Percentiles rank a stretch among this genome's conserved stretches.
phyloP scores from a whole-genome alignment of 1,140 invertebrate species.

The Drosophila serrata region DNA sequence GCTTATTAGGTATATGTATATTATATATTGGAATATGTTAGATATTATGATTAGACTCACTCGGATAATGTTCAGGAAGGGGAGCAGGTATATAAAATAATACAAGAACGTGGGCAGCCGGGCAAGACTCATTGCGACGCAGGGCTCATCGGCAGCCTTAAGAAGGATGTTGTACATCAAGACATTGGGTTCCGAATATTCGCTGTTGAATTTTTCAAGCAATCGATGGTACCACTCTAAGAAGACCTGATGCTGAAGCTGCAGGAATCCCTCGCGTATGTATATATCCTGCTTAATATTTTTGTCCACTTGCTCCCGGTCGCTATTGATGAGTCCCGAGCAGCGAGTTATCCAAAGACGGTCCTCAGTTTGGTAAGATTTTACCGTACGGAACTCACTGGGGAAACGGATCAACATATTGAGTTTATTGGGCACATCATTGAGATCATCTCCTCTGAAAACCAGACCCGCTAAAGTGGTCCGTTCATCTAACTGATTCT shows the following conservation, averaged over 20 bases:
- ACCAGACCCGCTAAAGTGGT: conserved; percentile 58
- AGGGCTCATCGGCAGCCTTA: conserved; percentile 34
- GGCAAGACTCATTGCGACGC: conserved; percentile 26
- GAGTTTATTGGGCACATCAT: conserved; percentile 24
- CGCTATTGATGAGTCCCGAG: conserved; percentile 49
- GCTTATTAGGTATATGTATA: too few relatives aligned
- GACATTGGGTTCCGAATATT: conserved; percentile 28
- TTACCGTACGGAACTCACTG: conserved; percentile 66
- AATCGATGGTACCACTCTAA: conserved; percentile 48
- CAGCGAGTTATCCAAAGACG: conserved; percentile 71
- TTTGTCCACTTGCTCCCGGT: conserved; percentile 46
- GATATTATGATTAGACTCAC: conserved; percentile 34
- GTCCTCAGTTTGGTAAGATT: conserved; percentile 58
- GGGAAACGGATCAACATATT: conserved; percentile 64
- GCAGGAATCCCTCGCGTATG: conserved; percentile 70
- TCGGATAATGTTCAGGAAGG: conserved; percentile 66
- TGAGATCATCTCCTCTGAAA: neutral
- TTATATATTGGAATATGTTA: too few relatives aligned
- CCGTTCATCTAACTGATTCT: conserved; percentile 66
- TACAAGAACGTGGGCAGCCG: conserved; percentile 59
- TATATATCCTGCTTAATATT: conserved; percentile 62
- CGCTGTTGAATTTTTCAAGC: neutral
- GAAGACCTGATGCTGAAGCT: conserved; percentile 68
- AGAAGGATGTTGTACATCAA: conserved; percentile 48
- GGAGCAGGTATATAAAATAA: conserved; percentile 65